Evolutionary conservation across 2,888 invertebrate genomes (phyloP).

Genomic region (Drosophila quinaria): DNA sequence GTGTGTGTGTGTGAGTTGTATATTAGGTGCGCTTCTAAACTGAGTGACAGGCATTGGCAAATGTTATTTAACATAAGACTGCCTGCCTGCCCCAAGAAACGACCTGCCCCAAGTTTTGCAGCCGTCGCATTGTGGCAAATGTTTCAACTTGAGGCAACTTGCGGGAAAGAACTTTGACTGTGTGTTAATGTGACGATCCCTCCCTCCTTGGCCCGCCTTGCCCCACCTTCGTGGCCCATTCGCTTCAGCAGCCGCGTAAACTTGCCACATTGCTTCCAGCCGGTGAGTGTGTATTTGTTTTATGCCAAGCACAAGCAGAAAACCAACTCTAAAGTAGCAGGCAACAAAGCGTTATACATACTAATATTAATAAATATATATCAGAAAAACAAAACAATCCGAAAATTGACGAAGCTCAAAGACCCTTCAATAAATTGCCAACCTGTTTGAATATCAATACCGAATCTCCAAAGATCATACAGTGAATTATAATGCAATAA

Average conservation of each 20-base stretch:
- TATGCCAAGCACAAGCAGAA: slow-evolving; percentile 23
- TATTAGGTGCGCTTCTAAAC: slow-evolving; percentile 39
- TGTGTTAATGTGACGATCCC: slow-evolving; percentile 29
- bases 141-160: slow-evolving; percentile 40
- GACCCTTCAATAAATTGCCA: slow-evolving; percentile 13
- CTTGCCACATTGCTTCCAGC: slow-evolving; percentile 29
- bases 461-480: neutral
- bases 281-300: slow-evolving; percentile 41
- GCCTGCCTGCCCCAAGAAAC: neutral
- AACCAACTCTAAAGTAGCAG: slow-evolving; percentile 33
- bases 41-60: slow-evolving; percentile 53
- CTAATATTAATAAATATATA: slow-evolving; percentile 37
- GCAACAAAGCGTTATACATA: slow-evolving; percentile 34
- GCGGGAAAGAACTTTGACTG: slow-evolving; percentile 21
- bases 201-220: neutral
- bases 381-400: neutral
- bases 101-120: slow-evolving; percentile 14
- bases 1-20: slow-evolving; percentile 18
- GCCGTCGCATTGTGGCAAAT: slow-evolving; percentile 40
- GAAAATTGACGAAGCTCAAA: slow-evolving; percentile 10
- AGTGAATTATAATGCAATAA: neutral
- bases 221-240: slow-evolving; percentile 16
- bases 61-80: slow-evolving; percentile 66
- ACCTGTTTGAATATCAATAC: neutral
- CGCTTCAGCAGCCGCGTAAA: slow-evolving; percentile 29